A percentile compares a stretch with the other conserved stretches of the same genome.
phyloP scores from a whole-genome alignment of 37 sponge, comb jelly and placozoan species.

The Chondrilla cf. caribensis region DNA sequence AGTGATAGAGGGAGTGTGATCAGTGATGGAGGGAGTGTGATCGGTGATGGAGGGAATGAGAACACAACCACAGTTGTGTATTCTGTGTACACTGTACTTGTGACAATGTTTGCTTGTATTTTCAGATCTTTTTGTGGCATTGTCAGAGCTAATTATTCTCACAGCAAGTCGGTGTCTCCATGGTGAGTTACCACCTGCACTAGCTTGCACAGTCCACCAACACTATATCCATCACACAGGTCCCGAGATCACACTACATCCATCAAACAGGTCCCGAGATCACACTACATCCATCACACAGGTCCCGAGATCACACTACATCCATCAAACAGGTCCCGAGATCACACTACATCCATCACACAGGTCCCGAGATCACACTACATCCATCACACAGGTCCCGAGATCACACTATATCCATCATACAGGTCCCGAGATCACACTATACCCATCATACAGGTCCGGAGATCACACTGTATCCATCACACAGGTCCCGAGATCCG shows the following conservation, averaged over 20 bases:
- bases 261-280: too few species aligned
- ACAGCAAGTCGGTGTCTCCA: slow-evolving; percentile 87
- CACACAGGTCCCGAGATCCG: slow-evolving; percentile 72
- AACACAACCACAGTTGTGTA: background rate
- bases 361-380: slow-evolving; percentile 59
- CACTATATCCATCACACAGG: too few species aligned
- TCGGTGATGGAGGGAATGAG: too few species aligned
- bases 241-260: slow-evolving; percentile 41
- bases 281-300: background rate
- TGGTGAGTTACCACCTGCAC: slow-evolving; percentile 46
- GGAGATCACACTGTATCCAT: too few species aligned
- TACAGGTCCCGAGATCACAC: background rate
- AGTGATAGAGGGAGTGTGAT: too few species aligned
- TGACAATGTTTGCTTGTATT: background rate
- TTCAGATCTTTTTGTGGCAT: slow-evolving; percentile 69
- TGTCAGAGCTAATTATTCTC: slow-evolving; percentile 81
- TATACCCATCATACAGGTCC: background rate
- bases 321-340: background rate
- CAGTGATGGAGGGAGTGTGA: too few species aligned
- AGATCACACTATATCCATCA: too few species aligned
- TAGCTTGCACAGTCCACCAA: background rate
- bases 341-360: background rate
- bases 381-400: too few species aligned
- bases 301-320: background rate
- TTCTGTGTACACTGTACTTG: background rate